Conservation (phyloP, 2,888 invertebrate species). For the Oasisia sp. region DNA sequence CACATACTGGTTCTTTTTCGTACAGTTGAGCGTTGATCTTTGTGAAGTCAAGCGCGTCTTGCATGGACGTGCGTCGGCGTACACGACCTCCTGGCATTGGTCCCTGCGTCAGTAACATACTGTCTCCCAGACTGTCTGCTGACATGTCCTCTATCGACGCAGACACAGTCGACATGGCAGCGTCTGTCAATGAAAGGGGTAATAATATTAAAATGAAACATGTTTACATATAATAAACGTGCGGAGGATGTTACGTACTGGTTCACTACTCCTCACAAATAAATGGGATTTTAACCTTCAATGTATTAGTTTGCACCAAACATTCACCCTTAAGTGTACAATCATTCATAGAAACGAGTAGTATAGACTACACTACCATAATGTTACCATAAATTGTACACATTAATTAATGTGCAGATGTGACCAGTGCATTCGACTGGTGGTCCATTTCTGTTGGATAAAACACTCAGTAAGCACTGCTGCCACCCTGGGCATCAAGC, state of each 20-base stretch:
- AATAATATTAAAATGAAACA: too few relatives aligned
- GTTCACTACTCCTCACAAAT: too few relatives aligned
- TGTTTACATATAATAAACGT: too few relatives aligned
- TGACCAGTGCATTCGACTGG: too few relatives aligned
- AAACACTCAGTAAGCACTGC: not conserved
- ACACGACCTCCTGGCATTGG: conserved; percentile 38
- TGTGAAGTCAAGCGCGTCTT: conserved; percentile 73
- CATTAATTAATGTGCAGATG: too few relatives aligned
- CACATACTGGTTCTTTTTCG: conserved; percentile 52
- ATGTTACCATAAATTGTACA: too few relatives aligned
- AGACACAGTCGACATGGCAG: not conserved
- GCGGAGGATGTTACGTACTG: too few relatives aligned
- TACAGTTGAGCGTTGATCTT: conserved; percentile 61
- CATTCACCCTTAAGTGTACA: too few relatives aligned
- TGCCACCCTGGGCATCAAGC: not conserved
- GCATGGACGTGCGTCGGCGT: conserved; percentile 69
- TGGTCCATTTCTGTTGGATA: not conserved
- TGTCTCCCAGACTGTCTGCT: not conserved
- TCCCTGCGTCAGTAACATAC: not conserved
- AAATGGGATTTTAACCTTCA: too few relatives aligned
- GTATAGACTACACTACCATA: too few relatives aligned
- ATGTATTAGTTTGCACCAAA: too few relatives aligned
- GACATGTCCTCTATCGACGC: not conserved
- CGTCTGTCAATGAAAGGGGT: not conserved
- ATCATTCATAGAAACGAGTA: too few relatives aligned